Conservation (phyloP, 2,888 invertebrate genomes). For the Notodonta ziczac region DNA sequence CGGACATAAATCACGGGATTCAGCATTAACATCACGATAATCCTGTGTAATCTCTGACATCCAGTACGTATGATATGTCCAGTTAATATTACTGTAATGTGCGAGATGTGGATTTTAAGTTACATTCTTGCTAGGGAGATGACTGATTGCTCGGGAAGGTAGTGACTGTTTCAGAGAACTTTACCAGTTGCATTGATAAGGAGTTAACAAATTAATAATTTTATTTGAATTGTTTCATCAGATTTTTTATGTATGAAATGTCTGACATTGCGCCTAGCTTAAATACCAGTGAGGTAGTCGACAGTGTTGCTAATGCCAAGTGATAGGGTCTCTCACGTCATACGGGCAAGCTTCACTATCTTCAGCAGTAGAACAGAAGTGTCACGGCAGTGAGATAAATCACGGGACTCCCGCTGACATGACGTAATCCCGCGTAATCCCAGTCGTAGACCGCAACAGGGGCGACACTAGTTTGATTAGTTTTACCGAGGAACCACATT, state of each 20-base stretch:
- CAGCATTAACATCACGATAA: constrained; percentile 23
- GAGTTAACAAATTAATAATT: not conserved
- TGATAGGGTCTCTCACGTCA: not conserved
- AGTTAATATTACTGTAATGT: no score
- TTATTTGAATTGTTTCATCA: no score
- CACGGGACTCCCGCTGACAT: constrained; percentile 21
- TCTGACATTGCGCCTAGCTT: not conserved
- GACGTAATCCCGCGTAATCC: constrained; percentile 31
- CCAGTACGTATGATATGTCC: not conserved
- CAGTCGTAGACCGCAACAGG: constrained; percentile 2
- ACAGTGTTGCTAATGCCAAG: not conserved
- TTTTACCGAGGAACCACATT: no score
- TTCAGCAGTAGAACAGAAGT: constrained; percentile 3
- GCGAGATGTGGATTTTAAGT: no score
- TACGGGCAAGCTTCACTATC: not conserved
- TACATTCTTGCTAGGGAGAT: no score
- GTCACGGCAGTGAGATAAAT: constrained; percentile 29
- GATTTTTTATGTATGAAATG: no score
- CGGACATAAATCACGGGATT: constrained; percentile 29
- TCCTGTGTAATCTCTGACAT: constrained; percentile 24
- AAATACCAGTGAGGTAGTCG: not conserved
- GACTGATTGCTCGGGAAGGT: no score
- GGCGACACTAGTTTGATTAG: not conserved
- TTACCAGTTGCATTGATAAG: not conserved
- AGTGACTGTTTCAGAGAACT: no score